Conservation (phyloP, 2,113 vertebrate genomes). For the Calonectris borealis region DNA sequence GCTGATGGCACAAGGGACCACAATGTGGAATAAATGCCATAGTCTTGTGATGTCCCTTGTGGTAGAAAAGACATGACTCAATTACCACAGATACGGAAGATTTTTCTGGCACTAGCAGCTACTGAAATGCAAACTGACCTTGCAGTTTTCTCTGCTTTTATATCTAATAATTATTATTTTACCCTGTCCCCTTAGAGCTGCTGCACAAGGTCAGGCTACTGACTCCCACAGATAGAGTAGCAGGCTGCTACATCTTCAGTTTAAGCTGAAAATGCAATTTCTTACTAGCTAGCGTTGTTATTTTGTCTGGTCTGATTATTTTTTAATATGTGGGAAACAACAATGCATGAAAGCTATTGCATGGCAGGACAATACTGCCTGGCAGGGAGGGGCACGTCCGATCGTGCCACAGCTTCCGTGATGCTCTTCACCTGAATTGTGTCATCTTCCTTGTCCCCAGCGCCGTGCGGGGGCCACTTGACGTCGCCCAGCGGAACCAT, state of each 20-base stretch:
- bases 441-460: constrained; percentile 60
- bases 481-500: constrained; percentile 94
- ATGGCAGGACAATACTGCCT: background rate
- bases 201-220: background rate
- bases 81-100: background rate
- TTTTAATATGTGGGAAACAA: too few relatives aligned
- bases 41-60: background rate
- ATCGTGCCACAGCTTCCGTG: accelerated
- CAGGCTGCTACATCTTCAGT: background rate
- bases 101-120: constrained; percentile 14
- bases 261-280: background rate
- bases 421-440: background rate
- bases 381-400: accelerated
- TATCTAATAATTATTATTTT: background rate
- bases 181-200: background rate
- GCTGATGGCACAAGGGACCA: background rate
- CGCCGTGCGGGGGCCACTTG: constrained; percentile 94
- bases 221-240: background rate
- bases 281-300: accelerated
- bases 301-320: background rate
- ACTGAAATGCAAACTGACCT: constrained; percentile 17
- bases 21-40: background rate
- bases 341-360: too few relatives aligned
- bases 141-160: background rate
- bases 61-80: background rate